Conservation (phyloP, 2,888 invertebrate species). For the Eledona agricola region DNA sequence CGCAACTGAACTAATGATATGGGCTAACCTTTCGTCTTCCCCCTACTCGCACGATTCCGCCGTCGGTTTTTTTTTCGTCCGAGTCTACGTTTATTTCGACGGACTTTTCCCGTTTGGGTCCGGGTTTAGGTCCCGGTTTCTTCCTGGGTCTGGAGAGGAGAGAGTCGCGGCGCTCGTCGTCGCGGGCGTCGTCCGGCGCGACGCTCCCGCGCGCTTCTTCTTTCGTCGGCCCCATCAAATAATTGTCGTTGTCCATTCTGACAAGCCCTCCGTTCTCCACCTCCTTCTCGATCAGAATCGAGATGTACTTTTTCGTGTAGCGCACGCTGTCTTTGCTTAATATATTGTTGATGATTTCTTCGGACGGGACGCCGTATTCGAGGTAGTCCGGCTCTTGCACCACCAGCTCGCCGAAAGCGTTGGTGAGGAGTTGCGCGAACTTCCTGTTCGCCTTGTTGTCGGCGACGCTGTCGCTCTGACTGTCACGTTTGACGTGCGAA, state of each 20-base stretch:
- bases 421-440: slow-evolving; percentile 67
- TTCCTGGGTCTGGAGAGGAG: slow-evolving; percentile 39
- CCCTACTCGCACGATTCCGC: slow-evolving; percentile 64
- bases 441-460: slow-evolving; percentile 52
- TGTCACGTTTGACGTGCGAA: slow-evolving; percentile 64
- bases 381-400: slow-evolving; percentile 76
- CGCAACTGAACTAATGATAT: neutral
- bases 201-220: slow-evolving; percentile 39
- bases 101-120: slow-evolving; percentile 40
- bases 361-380: slow-evolving; percentile 76
- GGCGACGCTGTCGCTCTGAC: slow-evolving; percentile 35
- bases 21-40: slow-evolving; percentile 67
- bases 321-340: slow-evolving; percentile 71
- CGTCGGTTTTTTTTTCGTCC: slow-evolving; percentile 48
- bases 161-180: too few species aligned
- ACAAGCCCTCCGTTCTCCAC: slow-evolving; percentile 74
- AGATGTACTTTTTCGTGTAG: slow-evolving; percentile 70
- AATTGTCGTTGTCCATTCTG: slow-evolving; percentile 74
- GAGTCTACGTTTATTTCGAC: slow-evolving; percentile 48
- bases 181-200: slow-evolving; percentile 10
- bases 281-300: slow-evolving; percentile 75
- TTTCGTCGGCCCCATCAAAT: slow-evolving; percentile 70
- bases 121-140: slow-evolving; percentile 44
- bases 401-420: slow-evolving; percentile 76
- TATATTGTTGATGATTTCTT: slow-evolving; percentile 72